Evolutionary conservation across 2,888 invertebrate genomes (phyloP).

Genomic region (Melitaea athalia): DNA sequence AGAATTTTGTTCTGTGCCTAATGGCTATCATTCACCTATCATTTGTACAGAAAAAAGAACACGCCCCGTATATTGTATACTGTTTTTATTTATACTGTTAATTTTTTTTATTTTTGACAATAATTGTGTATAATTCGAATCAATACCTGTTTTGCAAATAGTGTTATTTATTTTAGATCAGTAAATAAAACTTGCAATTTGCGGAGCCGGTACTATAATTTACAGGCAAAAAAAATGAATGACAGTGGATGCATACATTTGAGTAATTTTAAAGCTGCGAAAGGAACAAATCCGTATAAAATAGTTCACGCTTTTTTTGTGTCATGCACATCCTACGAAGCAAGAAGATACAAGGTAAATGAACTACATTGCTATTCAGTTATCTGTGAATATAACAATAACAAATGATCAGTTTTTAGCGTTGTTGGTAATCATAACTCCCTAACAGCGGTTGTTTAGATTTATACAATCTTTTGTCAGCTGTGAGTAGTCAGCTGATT

Average conservation of each 20-base stretch:
- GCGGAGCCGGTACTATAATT: constrained; percentile 35
- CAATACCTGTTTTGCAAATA: constrained; percentile 34
- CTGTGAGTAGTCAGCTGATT: constrained; percentile 71
- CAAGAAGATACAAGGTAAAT: constrained; percentile 90
- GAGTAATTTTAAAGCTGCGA: constrained; percentile 89
- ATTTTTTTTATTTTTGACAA: neutral
- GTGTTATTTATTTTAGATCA: constrained; percentile 43
- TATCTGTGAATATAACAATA: constrained; percentile 14
- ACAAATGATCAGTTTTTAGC: constrained; percentile 11
- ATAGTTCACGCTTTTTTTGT: constrained; percentile 94
- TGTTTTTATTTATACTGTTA: neutral
- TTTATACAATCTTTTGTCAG: constrained; percentile 33
- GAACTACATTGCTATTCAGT: constrained; percentile 24
- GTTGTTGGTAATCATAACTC: neutral
- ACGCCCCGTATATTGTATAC: constrained; percentile 4
- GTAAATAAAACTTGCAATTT: constrained; percentile 37
- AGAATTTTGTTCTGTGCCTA: constrained; percentile 3
- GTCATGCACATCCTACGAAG: constrained; percentile 89
- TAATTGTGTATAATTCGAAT: constrained; percentile 13
- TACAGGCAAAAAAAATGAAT: constrained; percentile 74
- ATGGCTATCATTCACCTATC: neutral
- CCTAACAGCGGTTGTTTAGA: constrained; percentile 3
- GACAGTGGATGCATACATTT: constrained; percentile 90
- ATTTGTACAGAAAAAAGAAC: constrained; percentile 4
- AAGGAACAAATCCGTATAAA: constrained; percentile 88